These are phyloP conservation scores for Anguilla japonica DNA, from an alignment of 2,113 vertebrate species.

Conservation along the genomic window DNA sequence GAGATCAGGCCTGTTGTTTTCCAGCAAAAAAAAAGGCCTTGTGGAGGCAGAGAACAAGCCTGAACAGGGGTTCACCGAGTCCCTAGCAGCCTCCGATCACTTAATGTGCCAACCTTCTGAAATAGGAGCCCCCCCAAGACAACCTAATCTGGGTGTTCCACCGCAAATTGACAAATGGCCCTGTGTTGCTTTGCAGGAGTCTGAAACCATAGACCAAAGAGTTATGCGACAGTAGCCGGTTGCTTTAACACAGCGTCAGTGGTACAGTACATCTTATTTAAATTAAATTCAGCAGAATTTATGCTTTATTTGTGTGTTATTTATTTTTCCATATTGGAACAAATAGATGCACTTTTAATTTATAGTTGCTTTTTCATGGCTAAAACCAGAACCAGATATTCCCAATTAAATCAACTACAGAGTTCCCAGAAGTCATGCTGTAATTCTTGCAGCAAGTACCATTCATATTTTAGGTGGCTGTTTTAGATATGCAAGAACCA, in stretches of 20 bases:
- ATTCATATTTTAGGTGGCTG: too few species aligned
- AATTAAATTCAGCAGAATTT: neutral
- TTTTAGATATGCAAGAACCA: neutral
- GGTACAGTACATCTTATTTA: neutral
- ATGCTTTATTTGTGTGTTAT: neutral
- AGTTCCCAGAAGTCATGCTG: neutral
- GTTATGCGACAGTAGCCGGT: neutral
- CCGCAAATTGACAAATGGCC: neutral
- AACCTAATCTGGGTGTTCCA: neutral
- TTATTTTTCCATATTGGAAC: neutral
- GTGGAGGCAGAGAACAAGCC: neutral
- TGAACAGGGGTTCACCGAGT: neutral
- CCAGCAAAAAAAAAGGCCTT: neutral
- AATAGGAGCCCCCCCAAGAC: neutral
- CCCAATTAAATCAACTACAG: neutral
- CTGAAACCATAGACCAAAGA: neutral
- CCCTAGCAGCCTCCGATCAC: neutral
- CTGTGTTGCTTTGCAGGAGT: neutral
- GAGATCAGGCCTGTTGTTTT: neutral
- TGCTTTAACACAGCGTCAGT: neutral
- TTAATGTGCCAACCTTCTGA: neutral
- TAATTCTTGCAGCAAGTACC: neutral
- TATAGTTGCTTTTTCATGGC: neutral
- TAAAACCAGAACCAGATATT: neutral
- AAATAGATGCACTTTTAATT: slow-evolving; percentile 5